Percentiles rank a stretch among this genome's conserved stretches.
Conservation (phyloP, 1,140 invertebrate species). For the Eufriesea mexicana region DNA sequence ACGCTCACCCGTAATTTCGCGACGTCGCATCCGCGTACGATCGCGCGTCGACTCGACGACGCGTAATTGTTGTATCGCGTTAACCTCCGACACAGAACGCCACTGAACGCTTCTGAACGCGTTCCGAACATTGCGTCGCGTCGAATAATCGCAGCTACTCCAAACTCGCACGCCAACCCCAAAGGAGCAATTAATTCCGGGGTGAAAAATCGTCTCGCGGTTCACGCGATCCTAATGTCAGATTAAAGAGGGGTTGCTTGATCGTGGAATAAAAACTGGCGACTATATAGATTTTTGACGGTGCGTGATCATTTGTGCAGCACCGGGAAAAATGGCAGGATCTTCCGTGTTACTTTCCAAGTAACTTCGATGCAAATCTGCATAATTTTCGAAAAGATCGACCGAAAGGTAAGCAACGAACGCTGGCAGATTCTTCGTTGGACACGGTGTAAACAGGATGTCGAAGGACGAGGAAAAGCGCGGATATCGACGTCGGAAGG, state of each 20-base stretch:
- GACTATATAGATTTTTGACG: no score
- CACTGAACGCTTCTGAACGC: neutral
- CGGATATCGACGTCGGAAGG: neutral
- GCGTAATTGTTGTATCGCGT: slow-evolving; percentile 11
- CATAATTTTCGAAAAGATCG: neutral
- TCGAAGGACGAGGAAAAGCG: neutral
- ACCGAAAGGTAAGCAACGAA: no score
- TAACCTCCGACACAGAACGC: neutral
- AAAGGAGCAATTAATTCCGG: neutral
- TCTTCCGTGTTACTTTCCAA: no score
- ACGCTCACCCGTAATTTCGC: slow-evolving; percentile 24
- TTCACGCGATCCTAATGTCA: no score
- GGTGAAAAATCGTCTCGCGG: neutral
- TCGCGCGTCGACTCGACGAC: neutral
- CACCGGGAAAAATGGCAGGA: no score
- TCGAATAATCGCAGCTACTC: neutral
- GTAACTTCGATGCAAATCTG: no score
- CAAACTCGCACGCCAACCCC: no score
- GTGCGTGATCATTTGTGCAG: no score
- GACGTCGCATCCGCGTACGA: slow-evolving; percentile 12
- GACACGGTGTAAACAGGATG: slow-evolving; percentile 17
- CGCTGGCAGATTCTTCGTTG: neutral
- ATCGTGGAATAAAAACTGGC: no score
- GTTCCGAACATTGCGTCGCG: neutral
- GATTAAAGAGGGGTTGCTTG: no score